Conservation (phyloP, 2,113 vertebrate genomes). For the Peromyscus polionotus region DNA sequence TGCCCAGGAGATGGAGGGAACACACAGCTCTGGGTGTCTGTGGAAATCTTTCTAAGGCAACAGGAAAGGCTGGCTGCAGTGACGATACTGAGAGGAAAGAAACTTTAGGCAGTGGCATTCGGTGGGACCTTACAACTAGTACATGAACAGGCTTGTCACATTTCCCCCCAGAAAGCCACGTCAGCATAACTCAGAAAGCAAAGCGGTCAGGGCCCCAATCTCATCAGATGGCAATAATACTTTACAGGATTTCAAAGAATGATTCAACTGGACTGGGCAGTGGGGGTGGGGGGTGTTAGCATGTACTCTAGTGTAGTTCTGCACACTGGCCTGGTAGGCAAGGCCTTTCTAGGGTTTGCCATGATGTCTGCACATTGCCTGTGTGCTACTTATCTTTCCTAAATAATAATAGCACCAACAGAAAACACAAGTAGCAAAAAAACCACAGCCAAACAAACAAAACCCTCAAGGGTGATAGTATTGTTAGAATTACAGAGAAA, state of each 20-base stretch:
- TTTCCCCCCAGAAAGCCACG: neutral
- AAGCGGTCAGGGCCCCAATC: neutral
- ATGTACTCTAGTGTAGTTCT: no score
- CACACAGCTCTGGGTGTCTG: neutral
- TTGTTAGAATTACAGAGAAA: neutral
- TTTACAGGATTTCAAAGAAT: neutral
- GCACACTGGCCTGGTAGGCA: neutral
- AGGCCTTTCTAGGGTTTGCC: neutral
- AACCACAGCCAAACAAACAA: neutral
- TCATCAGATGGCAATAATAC: neutral
- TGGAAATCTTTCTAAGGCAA: neutral
- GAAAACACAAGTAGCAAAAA: neutral
- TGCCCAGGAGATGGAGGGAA: neutral
- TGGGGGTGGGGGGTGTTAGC: rapidly evolving
- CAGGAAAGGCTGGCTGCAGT: neutral
- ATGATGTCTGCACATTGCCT: neutral
- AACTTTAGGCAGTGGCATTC: neutral
- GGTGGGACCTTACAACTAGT: neutral
- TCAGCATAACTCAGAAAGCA: neutral
- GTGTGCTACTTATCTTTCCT: neutral
- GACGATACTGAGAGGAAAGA: neutral
- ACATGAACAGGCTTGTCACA: neutral
- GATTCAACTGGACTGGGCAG: neutral
- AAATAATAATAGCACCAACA: neutral
- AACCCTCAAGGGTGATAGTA: neutral